Evolutionary conservation across 37 sponge, comb jelly and placozoan species (phyloP).

Genomic region (Hexactinellida sp.): DNA sequence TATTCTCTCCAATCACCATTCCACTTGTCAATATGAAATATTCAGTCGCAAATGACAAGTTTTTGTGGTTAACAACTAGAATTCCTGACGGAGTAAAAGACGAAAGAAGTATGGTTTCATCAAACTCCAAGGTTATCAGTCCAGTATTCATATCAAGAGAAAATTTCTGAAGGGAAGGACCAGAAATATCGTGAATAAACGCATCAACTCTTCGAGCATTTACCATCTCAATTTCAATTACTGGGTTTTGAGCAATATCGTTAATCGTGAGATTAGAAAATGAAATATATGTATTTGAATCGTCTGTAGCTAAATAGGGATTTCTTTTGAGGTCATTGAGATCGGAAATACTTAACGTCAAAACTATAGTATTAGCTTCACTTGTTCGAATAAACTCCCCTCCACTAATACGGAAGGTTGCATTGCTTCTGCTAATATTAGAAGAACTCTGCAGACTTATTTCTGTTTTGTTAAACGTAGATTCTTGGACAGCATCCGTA

Average conservation of each 20-base stretch:
- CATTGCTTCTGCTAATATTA: conserved; percentile 27
- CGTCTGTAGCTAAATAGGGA: conserved; percentile 32
- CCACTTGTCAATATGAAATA: conserved; percentile 51
- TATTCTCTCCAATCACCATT: conserved; percentile 42
- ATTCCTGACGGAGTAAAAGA: conserved; percentile 42
- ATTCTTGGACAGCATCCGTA: conserved; percentile 53
- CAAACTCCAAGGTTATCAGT: conserved; percentile 48
- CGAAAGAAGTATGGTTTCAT: conserved; percentile 39
- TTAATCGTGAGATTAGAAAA: conserved; percentile 19
- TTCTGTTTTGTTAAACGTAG: conserved; percentile 36
- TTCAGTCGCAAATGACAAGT: conserved; percentile 56
- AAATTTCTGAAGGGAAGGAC: conserved; percentile 38
- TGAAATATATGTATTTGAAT: conserved; percentile 37
- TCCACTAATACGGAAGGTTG: conserved; percentile 26
- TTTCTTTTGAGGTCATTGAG: conserved; percentile 71
- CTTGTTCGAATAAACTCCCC: conserved; percentile 23
- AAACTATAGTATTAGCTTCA: conserved; percentile 27
- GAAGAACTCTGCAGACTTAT: conserved; percentile 27
- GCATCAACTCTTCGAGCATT: conserved; percentile 38
- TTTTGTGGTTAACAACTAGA: conserved; percentile 36
- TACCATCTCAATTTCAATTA: conserved; percentile 14
- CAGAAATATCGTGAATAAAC: conserved; percentile 46
- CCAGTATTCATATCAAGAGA: conserved; percentile 50
- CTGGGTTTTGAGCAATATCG: conserved; percentile 63
- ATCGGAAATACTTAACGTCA: conserved; percentile 24